These are phyloP conservation scores for Halictus quadricinctus DNA, from an alignment of 2,888 invertebrate genomes.

Conservation along the genomic window DNA sequence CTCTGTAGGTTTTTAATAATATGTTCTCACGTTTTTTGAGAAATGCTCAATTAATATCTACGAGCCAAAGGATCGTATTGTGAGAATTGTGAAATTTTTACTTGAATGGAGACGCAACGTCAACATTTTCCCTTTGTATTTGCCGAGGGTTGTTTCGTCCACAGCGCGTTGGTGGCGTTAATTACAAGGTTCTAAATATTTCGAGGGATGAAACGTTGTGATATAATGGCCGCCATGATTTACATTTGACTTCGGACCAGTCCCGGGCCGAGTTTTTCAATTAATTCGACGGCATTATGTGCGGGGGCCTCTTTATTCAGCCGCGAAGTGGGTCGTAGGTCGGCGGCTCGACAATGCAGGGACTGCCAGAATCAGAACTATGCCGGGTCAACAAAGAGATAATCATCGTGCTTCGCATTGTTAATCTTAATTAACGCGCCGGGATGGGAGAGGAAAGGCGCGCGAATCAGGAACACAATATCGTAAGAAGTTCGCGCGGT, in stretches of 20 bases:
- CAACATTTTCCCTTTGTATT: neutral
- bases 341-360: constrained; percentile 54
- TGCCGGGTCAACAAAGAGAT: constrained; percentile 64
- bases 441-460: neutral
- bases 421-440: constrained; percentile 66
- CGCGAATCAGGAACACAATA: constrained; percentile 49
- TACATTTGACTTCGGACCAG: constrained; percentile 46
- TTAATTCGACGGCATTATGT: constrained; percentile 58
- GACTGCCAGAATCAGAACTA: constrained; percentile 61
- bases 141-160: neutral
- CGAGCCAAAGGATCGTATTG: neutral
- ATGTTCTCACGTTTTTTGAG: too few species aligned
- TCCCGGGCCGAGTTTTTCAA: constrained; percentile 63
- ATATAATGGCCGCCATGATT: constrained; percentile 36
- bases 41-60: neutral
- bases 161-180: neutral
- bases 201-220: neutral
- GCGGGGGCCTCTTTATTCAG: constrained; percentile 54
- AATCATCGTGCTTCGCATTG: constrained; percentile 64
- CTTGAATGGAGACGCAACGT: neutral
- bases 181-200: neutral
- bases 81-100: too few species aligned
- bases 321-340: constrained; percentile 60
- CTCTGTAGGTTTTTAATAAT: neutral
- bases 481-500: constrained; percentile 42